Base-by-base conservation (phyloP, 2,113 vertebrate species). In the Chascanopsetta lugubris region DNA sequence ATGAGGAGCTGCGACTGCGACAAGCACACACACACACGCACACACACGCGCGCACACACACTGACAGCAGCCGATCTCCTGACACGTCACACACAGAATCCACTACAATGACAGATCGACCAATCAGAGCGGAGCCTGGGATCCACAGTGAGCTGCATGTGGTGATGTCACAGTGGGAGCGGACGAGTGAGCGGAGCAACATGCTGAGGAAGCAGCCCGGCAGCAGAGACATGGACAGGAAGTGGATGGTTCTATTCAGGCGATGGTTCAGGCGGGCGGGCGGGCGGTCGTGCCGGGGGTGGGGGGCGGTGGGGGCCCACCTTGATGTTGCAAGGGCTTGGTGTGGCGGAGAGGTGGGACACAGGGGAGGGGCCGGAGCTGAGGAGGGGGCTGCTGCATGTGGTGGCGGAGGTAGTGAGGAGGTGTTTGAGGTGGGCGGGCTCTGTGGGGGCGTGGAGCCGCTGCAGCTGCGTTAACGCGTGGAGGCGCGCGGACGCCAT, bases 401-500 rank as follows among this genome's bases (percentile, higher is more conserved):
- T 72, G 47, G 75, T 18, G 26, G 70, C 36, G 60, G 47, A 27
- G 11, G 57, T 5, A 7, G 66, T 24, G 56, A 80, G 67, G 57
- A 82, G 68, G 32, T 45, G 67, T 58, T 36, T 59, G 72, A 79
- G 57, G 40, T 45, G 53, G 74, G 24, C 18, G 62, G 77, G 66
- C 17, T 82, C 82, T 69, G 42, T 88, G 72, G 90, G 90, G 89
- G 74, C 71, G 47, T 91, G 86, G 89, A 93, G 89, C 86, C 91
- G 93, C 71, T 94, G 94, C 72, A 97, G 93, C 72, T 96, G 95
- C 86, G 92, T 75, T 77, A 96, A 84, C 38, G 94, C 93, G 82
- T 94, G 91, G 90, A 93, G 93, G 88, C 95, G 93, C 62, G 93
- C 93, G 45, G 91, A 92, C 78, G 95, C 94, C 94, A 97, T 92